Evolutionary conservation across 2,113 vertebrate species (phyloP), one percentile per base, ranked within the genome.

Genomic region (Pipa parva): DNA sequence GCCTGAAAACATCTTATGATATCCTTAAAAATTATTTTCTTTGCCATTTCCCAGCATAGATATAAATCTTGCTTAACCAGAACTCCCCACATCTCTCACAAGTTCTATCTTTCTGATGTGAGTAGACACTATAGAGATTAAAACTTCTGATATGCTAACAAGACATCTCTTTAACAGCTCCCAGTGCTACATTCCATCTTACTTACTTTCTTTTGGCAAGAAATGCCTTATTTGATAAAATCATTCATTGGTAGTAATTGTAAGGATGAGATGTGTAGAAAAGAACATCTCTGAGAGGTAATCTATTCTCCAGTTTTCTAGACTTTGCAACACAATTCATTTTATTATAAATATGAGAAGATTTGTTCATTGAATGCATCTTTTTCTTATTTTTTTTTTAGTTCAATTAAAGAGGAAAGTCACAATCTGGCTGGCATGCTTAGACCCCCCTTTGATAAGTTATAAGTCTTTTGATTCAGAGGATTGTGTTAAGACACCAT

Each of bases 111-210:
- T n/a, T n/a, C n/a, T n/a, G n/a, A n/a, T n/a, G n/a, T n/a, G n/a
- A n/a, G n/a, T n/a, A n/a, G n/a, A n/a, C n/a, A n/a, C n/a, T n/a
- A n/a, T n/a, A n/a, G n/a, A n/a, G n/a, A n/a, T n/a, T n/a, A 31
- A 12, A n/a, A 36, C 55, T 37, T 58, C n/a, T 36, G 22, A 7
- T 58, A 21, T 58, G 55, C 29, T 31, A 58, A 58, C 55, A 58
- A 36, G 55, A 58, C 37, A 31, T 58, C 29, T 58, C 31, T 21
- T 31, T 58, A 37, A 58, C 20, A 31, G 55, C 29, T 58, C 55
- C 52, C 55, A 20, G 27, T 33, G 55, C 55, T 29, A 36, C 28
- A 58, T 18, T 58, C 31, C 31, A 29, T 56, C 52, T 56, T 56
- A 56, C 39, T 42, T 42, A 42, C 15, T 22, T 21, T 36, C 15